Evolutionary conservation across 1,140 invertebrate genomes (phyloP).

Genomic region (Drosophila carrolli): DNA sequence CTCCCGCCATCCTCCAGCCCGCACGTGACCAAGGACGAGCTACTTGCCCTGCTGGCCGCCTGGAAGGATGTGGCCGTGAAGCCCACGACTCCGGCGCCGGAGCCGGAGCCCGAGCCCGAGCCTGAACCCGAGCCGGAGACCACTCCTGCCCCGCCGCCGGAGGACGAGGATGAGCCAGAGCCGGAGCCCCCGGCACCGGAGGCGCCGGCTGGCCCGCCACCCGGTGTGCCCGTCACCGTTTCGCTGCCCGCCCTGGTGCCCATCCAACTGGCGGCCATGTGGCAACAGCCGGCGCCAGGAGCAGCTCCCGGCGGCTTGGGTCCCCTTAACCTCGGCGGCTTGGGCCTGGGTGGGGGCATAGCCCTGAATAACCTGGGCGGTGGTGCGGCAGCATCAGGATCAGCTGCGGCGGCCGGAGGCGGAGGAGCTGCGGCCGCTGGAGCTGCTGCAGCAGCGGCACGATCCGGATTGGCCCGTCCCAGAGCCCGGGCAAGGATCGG

Average conservation of each 20-base stretch:
- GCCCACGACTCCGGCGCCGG: conserved; percentile 50
- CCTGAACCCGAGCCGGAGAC: conserved; percentile 59
- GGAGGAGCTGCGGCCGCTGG: conserved; percentile 28
- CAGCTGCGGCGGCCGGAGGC: conserved; percentile 5
- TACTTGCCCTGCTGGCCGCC: conserved; percentile 65
- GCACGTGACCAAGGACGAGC: conserved; percentile 71
- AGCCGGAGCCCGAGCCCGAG: conserved; percentile 48
- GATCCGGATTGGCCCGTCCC: conserved; percentile 27
- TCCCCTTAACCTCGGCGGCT: conserved; percentile 33
- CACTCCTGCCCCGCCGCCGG: conserved; percentile 46
- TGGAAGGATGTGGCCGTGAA: conserved; percentile 64
- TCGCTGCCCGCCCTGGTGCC: conserved; percentile 80
- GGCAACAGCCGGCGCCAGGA: conserved; percentile 62
- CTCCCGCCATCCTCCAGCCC: conserved; percentile 44
- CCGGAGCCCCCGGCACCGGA: conserved; percentile 40
- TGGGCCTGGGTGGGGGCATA: conserved; percentile 36
- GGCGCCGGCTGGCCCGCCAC: conserved; percentile 52
- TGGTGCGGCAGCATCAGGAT: conserved; percentile 6
- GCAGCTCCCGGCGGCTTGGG: conserved; percentile 36
- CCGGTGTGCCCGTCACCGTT: conserved; percentile 74
- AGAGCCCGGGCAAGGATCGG: conserved; percentile 17
- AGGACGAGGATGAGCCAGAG: conserved; percentile 46
- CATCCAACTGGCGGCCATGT: conserved; percentile 81
- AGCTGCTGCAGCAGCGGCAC: conserved; percentile 12
- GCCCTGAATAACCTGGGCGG: conserved; percentile 22